These are phyloP conservation scores for Penaeus japonicus DNA, from an alignment of 1,140 invertebrate genomes.

Conservation along the genomic window DNA sequence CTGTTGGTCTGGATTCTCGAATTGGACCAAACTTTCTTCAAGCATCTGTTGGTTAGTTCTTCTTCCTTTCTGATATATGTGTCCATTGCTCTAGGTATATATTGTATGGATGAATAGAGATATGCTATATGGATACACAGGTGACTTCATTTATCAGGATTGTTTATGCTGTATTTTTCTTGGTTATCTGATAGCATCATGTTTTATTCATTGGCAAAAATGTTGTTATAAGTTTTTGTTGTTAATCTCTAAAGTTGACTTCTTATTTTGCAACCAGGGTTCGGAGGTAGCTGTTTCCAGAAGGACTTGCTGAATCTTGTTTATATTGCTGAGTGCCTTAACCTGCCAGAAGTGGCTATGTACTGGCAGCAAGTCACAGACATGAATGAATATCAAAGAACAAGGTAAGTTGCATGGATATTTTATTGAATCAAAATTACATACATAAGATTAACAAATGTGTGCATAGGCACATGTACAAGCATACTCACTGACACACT, in stretches of 20 bases:
- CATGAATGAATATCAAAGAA: conserved; percentile 94
- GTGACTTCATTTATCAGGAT: not conserved
- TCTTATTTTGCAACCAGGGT: conserved; percentile 69
- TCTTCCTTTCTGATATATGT: not conserved
- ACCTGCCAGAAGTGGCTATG: conserved; percentile 92
- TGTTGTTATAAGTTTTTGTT: not conserved
- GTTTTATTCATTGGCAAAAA: not conserved
- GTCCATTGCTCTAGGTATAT: not conserved
- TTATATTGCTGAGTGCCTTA: conserved; percentile 95
- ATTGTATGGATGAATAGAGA: not conserved
- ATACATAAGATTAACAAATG: no score
- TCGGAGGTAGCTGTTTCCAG: conserved; percentile 99
- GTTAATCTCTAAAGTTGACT: not conserved
- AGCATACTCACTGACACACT: no score
- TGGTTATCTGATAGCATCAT: not conserved
- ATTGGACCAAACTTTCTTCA: conserved; percentile 98
- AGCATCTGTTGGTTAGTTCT: conserved; percentile 84
- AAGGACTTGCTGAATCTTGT: conserved; percentile 99
- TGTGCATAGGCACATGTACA: no score
- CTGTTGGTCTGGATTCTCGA: conserved; percentile 91
- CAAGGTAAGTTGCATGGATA: conserved; percentile 24
- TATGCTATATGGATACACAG: not conserved
- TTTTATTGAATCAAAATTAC: no score
- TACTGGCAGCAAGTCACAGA: conserved; percentile 96
- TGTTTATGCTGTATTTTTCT: not conserved